Evolutionary conservation across 2,113 vertebrate genomes (phyloP).

Genomic region (Sapayoa aenigma): DNA sequence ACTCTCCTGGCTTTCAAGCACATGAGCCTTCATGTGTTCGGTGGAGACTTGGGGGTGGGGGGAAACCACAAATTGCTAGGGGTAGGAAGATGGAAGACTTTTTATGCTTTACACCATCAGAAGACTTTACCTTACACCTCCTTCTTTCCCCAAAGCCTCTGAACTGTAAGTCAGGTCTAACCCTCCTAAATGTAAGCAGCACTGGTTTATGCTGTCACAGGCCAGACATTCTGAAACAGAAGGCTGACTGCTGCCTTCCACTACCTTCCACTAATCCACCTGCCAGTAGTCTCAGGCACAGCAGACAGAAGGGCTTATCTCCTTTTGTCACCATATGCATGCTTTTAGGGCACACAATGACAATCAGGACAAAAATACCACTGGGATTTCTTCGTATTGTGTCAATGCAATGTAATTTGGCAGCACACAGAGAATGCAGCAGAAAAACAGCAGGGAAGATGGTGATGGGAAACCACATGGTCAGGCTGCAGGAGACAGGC

Average conservation of each 20-base stretch:
- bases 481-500: background rate
- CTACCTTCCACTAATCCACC: background rate
- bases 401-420: background rate
- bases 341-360: conserved; percentile 40
- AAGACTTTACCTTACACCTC: background rate
- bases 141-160: background rate
- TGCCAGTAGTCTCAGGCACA: background rate
- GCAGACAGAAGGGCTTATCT: background rate
- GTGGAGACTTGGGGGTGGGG: background rate
- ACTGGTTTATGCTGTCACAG: background rate
- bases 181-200: background rate
- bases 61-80: background rate
- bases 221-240: background rate
- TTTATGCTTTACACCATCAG: background rate
- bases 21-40: background rate
- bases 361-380: conserved; percentile 42
- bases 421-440: conserved; percentile 43
- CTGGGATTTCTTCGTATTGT: conserved; percentile 39
- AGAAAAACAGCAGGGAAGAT: conserved; percentile 17
- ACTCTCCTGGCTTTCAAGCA: background rate
- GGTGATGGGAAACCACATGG: background rate
- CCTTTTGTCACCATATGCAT: conserved; percentile 21
- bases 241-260: background rate
- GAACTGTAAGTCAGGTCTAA: background rate
- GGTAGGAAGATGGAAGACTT: background rate